Conservation (phyloP, 2,797 vertebrate species). For the Cuculus canorus region DNA sequence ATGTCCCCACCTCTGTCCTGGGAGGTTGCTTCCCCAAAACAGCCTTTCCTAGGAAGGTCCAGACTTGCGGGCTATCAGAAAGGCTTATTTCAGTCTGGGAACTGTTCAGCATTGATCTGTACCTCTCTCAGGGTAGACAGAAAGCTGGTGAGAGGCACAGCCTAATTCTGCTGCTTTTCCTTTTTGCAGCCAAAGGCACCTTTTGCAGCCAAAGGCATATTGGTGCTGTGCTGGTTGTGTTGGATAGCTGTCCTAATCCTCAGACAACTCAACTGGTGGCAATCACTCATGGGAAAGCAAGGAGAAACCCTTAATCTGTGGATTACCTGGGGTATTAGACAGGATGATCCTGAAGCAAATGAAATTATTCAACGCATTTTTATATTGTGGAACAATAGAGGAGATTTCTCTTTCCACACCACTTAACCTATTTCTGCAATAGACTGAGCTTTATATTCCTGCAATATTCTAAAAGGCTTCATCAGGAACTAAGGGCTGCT, state of each 20-base stretch:
- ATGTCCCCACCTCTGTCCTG: not conserved
- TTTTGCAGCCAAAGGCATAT: not conserved
- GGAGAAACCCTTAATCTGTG: not conserved
- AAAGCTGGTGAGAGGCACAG: rapidly evolving
- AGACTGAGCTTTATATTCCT: not conserved
- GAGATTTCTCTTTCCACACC: not conserved
- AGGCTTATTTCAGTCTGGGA: not conserved
- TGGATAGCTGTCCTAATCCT: not conserved
- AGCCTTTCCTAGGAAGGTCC: not conserved
- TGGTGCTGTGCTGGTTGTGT: not conserved
- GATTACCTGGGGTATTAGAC: conserved; percentile 5
- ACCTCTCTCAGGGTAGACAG: not conserved
- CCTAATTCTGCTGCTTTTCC: not conserved
- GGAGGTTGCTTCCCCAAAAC: not conserved
- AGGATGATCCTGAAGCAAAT: not conserved
- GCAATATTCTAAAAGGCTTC: not conserved
- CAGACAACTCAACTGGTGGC: not conserved
- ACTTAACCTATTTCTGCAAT: not conserved
- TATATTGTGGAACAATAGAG: not conserved
- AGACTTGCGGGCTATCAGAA: not conserved
- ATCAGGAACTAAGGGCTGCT: not conserved
- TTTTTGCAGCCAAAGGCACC: not conserved
- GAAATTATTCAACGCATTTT: not conserved
- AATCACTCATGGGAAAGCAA: not conserved
- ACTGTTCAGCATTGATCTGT: no score